A percentile compares a stretch with the other conserved stretches of the same genome.
These are phyloP conservation scores for Glaucomys volans DNA, from an alignment of 2,113 vertebrate species.

Conservation along the genomic window DNA sequence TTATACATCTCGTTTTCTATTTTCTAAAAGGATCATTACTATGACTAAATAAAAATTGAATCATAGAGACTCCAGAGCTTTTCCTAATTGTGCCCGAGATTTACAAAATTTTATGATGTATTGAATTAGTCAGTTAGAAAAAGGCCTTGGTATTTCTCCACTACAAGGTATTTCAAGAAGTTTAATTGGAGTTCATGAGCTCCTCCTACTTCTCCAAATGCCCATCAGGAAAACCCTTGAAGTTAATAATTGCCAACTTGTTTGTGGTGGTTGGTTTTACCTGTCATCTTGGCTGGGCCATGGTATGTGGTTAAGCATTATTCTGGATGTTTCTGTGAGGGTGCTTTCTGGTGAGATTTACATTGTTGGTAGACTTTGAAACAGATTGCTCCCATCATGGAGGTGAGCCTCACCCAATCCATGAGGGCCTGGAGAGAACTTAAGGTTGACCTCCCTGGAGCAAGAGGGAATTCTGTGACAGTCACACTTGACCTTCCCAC, in stretches of 20 bases:
- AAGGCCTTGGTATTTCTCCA: conserved; percentile 65
- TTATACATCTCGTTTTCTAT: not conserved
- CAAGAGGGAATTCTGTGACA: not conserved
- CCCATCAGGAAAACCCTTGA: not conserved
- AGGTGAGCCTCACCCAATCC: not conserved
- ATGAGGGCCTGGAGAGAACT: not conserved
- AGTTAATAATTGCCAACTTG: conserved; percentile 37
- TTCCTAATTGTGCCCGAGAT: conserved; percentile 67
- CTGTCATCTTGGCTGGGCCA: not conserved
- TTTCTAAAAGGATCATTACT: not conserved
- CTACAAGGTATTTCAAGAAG: conserved; percentile 65
- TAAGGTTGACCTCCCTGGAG: not conserved
- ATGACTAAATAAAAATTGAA: conserved; percentile 60
- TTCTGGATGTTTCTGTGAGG: not conserved
- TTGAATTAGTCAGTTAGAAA: not conserved
- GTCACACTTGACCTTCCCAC: not conserved
- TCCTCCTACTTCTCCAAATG: conserved; percentile 43
- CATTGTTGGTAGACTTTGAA: not conserved
- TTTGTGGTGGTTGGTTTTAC: not conserved
- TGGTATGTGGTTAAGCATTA: not conserved
- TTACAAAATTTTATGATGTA: conserved; percentile 22
- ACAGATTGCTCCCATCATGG: not conserved
- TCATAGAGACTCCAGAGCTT: not conserved
- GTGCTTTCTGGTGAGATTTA: not conserved
- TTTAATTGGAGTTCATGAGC: not conserved